Conservation (phyloP, 2,888 invertebrate species). For the Synergus japonicus region DNA sequence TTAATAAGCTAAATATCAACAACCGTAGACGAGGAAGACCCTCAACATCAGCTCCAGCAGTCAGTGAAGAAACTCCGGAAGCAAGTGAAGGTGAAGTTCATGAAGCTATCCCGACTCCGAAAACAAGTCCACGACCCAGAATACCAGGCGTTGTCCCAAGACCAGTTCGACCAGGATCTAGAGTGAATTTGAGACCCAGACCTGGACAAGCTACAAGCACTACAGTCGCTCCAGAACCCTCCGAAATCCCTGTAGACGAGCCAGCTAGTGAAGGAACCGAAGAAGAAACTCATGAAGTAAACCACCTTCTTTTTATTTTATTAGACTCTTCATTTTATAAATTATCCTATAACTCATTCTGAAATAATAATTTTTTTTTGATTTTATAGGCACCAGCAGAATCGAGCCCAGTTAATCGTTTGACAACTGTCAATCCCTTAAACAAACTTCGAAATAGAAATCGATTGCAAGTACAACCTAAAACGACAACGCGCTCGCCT, state of each 20-base stretch:
- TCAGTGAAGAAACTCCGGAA: conserved; percentile 61
- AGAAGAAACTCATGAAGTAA: conserved; percentile 74
- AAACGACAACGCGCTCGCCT: conserved; percentile 69
- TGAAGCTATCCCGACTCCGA: conserved; percentile 52
- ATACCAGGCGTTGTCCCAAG: conserved; percentile 77
- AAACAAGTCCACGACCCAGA: conserved; percentile 54
- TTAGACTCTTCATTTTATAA: not conserved
- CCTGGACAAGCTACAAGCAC: conserved; percentile 78
- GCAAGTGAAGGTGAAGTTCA: conserved; percentile 56
- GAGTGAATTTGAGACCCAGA: conserved; percentile 81
- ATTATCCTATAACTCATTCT: not conserved
- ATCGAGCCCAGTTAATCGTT: conserved; percentile 65
- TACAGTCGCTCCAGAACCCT: conserved; percentile 73
- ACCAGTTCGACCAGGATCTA: conserved; percentile 83
- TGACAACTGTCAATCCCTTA: conserved; percentile 73
- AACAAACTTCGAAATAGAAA: conserved; percentile 77
- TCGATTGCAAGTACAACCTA: conserved; percentile 75
- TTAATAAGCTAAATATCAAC: conserved; percentile 70
- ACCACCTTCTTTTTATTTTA: conserved; percentile 9
- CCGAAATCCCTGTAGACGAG: conserved; percentile 69
- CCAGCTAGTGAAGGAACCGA: conserved; percentile 74
- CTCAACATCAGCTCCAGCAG: conserved; percentile 61
- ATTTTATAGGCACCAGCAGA: conserved; percentile 70
- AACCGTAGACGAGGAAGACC: conserved; percentile 69
- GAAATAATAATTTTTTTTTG: not conserved